Base-by-base conservation (phyloP, 2,888 invertebrate species). In the Orchesellides sinensis region DNA sequence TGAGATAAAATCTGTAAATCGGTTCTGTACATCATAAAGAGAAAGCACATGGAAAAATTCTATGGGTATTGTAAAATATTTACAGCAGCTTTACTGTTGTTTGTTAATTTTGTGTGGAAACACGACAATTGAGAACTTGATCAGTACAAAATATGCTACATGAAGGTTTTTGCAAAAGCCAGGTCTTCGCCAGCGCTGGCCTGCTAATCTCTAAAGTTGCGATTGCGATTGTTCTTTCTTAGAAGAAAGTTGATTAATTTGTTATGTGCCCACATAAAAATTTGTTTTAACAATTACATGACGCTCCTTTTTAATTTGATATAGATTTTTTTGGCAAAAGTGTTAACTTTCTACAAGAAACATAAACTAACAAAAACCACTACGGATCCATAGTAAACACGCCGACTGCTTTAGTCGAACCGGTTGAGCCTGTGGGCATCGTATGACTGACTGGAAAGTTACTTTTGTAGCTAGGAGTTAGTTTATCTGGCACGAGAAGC, bases 401-500 rank as follows among this genome's bases (percentile, higher is more conserved):
- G 25, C 17, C 54, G 19, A 65, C 35, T 40, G 45, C 5, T 32
- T 52, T 52, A 29, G 81, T 73, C 72, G 73, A 73, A 84, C 83
- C 83, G 83, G 83, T 77, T 80, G 80, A 84, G 83, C 83, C 83
- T 80, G 75, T 72, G 75, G 83, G 65, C 80, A 74, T 84, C 70
- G 70, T 84, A 72, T 75, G 68, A 84, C 83, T 84, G 83, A 80
- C 73, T 56, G 47, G 66, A 49, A 61, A 68, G 56, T 69, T 78
- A 59, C 80, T 80, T 66, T 56, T 21, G 72, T 66, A 69, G 61
- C 69, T 47, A 68, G 49, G 77, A 47, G 49, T 47, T 47, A 68
- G 61, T 49, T 61, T 61, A 59, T 69, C 68, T 49, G 59, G 25
- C 32, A 77, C 40, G 65, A 69, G 69, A 29, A 35, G 49, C 47